Evolutionary conservation across 2,888 invertebrate species (phyloP), one percentile per base, ranked within the genome.

Genomic region (Heliconius erato): DNA sequence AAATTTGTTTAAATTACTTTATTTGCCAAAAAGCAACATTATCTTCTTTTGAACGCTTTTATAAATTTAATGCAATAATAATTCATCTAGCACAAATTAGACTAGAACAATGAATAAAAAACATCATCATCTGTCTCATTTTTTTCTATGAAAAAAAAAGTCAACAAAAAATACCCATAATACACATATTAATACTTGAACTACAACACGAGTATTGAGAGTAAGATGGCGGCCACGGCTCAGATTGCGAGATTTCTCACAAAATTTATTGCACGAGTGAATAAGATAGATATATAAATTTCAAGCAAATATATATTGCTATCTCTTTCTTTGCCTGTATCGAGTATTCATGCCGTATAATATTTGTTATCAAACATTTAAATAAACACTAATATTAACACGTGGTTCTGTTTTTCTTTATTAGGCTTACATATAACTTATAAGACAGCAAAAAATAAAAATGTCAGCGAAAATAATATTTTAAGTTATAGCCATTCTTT

Each of bases 201-300:
- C 81, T 81, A 65, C 78, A 81, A 49, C 81, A 71, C 49, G 19
- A 65, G 19, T 35, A 9, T 69, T 35, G 49, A 40, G 32, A 72
- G 32, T 65, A 78, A 77, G 65, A 81, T 81, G 81, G 81, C 71
- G 65, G 65, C 69, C 59, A 44, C 59, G 32, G 19, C 44, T 78
- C 23, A 23, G 12, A 44, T 49, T 78, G 44, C 49, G 49, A 67
- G 49, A 78, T 26, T 67, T 32, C 6, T 6, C 9, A 59, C 74
- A 26, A 19, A 59, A 28, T 26, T 63, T 63, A 40, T 65, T 11
- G 23, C 40, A 49, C 11, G 35, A 78, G 5, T 3, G 28, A 78
- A 49, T 23, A 67, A 19, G 78, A 78, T 23, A 68, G 68, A 49
- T 67, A 49, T 68, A 67, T 28, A 63, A 76, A n/a, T 63, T 54